A percentile compares a stretch with the other conserved stretches of the same genome.
phyloP scores from a whole-genome alignment of 2,888 invertebrate species.

The Heliothis peltigera region DNA sequence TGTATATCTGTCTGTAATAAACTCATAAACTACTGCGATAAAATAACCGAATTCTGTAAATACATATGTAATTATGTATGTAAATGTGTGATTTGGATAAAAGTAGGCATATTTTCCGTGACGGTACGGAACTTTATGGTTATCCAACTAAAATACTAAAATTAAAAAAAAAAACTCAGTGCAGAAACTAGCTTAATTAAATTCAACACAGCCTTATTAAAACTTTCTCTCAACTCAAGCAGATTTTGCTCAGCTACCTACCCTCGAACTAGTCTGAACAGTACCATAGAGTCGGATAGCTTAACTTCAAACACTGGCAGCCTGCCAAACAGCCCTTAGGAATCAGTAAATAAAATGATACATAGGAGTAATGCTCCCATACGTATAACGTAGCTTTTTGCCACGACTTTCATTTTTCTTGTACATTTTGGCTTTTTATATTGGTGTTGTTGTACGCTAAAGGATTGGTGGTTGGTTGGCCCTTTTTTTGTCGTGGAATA shows the following conservation, averaged over 20 bases:
- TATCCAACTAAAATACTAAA: too few species aligned
- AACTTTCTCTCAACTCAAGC: neutral
- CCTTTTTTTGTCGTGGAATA: neutral
- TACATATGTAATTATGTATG: too few species aligned
- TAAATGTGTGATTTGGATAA: too few species aligned
- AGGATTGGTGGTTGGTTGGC: neutral
- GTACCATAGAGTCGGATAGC: slow-evolving; percentile 12
- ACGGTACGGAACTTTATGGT: too few species aligned
- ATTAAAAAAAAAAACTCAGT: too few species aligned
- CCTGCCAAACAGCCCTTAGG: slow-evolving; percentile 37
- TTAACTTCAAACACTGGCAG: slow-evolving; percentile 33
- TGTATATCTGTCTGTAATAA: too few species aligned
- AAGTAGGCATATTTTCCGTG: too few species aligned
- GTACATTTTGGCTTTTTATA: neutral
- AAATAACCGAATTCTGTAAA: too few species aligned
- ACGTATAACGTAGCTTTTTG: neutral
- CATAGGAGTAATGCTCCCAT: slow-evolving; percentile 23
- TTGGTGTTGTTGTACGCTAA: neutral
- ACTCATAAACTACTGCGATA: too few species aligned
- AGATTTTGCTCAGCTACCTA: neutral
- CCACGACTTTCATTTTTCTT: neutral
- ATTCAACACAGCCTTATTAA: slow-evolving; percentile 2
- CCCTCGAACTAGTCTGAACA: slow-evolving; percentile 18
- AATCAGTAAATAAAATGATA: slow-evolving; percentile 37
- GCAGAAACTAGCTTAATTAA: neutral